A percentile compares a stretch with the other conserved stretches of the same genome.
These are phyloP conservation scores for Atrichornis clamosus DNA, from an alignment of 2,113 vertebrate genomes.

Conservation along the genomic window DNA sequence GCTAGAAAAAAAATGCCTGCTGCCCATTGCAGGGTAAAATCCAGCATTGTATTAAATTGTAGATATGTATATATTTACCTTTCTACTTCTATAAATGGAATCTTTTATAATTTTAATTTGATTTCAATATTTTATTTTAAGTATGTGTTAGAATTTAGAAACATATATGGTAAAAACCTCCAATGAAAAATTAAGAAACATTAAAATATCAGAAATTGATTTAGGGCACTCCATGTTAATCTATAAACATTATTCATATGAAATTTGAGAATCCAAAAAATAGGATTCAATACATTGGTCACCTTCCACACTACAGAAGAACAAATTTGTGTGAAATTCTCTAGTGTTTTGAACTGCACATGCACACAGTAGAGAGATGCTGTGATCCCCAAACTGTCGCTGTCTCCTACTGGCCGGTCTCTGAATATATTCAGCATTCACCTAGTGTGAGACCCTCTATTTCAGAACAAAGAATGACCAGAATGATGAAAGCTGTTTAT, in stretches of 20 bases:
- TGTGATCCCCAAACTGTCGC: background rate
- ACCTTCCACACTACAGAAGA: background rate
- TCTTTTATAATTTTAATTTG: background rate
- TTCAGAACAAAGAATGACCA: background rate
- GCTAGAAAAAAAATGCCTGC: background rate
- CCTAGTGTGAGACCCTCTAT: background rate
- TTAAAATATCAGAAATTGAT: background rate
- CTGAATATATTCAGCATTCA: background rate
- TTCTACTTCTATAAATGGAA: background rate
- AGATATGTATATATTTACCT: background rate
- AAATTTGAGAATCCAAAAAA: background rate
- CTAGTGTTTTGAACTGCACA: background rate
- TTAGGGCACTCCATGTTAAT: background rate
- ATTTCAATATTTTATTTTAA: background rate
- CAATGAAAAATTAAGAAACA: background rate
- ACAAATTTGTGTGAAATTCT: background rate
- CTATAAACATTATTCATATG: background rate
- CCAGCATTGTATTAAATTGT: background rate
- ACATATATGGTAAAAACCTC: background rate
- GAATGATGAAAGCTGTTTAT: background rate
- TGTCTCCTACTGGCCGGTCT: background rate
- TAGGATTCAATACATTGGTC: background rate
- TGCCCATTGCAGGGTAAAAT: background rate
- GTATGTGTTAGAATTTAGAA: background rate
- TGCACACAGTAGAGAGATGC: fast-evolving